Conservation (phyloP, 1,140 invertebrate species). For the Sesamia nonagrioides region DNA sequence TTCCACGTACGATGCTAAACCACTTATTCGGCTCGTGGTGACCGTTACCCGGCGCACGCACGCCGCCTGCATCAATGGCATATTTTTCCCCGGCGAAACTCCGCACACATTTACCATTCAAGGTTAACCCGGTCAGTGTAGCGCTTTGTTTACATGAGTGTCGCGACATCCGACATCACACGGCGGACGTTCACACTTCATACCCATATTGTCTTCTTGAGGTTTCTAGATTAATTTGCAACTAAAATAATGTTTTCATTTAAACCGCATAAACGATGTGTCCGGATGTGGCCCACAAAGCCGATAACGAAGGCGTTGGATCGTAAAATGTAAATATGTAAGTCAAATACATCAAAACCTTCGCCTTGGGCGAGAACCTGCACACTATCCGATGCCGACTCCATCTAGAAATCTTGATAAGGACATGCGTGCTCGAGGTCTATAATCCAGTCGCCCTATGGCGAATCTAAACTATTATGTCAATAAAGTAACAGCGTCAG, state of each 20-base stretch:
- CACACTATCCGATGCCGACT: slow-evolving; percentile 58
- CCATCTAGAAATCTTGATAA: slow-evolving; percentile 68
- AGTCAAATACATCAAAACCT: slow-evolving; percentile 60
- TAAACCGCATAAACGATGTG: slow-evolving; percentile 6
- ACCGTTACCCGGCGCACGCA: slow-evolving; percentile 84
- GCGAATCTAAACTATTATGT: slow-evolving; percentile 68
- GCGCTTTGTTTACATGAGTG: slow-evolving; percentile 81
- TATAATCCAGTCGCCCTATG: slow-evolving; percentile 65
- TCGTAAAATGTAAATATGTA: slow-evolving; percentile 63
- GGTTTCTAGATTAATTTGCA: slow-evolving; percentile 43
- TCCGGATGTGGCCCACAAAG: slow-evolving; percentile 32
- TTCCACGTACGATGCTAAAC: slow-evolving; percentile 83
- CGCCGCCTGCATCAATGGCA: slow-evolving; percentile 84
- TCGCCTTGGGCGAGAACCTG: slow-evolving; percentile 65
- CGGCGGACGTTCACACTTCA: slow-evolving; percentile 52
- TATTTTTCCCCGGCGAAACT: slow-evolving; percentile 85
- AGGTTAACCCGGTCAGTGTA: slow-evolving; percentile 84
- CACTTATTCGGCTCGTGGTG: slow-evolving; percentile 82
- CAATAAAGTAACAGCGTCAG: slow-evolving; percentile 66
- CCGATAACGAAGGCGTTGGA: slow-evolving; percentile 31
- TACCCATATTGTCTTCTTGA: slow-evolving; percentile 34
- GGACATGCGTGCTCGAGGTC: slow-evolving; percentile 67
- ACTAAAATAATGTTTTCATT: slow-evolving; percentile 21
- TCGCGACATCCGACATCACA: slow-evolving; percentile 57
- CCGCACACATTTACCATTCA: slow-evolving; percentile 84